Evolutionary conservation across 1,140 invertebrate species (phyloP).

Genomic region (Drosophila arawakana): DNA sequence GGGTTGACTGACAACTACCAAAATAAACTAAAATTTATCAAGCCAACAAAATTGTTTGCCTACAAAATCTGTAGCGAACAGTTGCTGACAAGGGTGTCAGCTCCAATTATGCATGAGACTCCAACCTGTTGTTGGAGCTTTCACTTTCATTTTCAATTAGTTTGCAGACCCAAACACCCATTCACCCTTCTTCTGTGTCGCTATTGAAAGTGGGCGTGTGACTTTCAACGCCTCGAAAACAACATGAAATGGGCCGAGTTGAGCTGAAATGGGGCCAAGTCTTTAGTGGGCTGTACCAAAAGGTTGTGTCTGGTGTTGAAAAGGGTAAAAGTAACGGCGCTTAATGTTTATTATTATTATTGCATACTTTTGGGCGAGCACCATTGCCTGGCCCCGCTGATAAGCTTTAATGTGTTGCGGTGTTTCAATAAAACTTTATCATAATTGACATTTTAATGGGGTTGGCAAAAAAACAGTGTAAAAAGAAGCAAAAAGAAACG

Average conservation of each 20-base stretch:
- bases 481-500: conserved; percentile 26
- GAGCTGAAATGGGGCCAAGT: conserved; percentile 7
- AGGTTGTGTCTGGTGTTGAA: conserved; percentile 52
- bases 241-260: conserved; percentile 53
- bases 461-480: conserved; percentile 41
- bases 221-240: conserved; percentile 67
- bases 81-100: conserved; percentile 75
- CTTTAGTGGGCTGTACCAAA: not conserved
- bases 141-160: conserved; percentile 80
- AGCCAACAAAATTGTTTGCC: conserved; percentile 62
- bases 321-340: conserved; percentile 65
- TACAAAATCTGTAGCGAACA: conserved; percentile 59
- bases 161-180: conserved; percentile 24
- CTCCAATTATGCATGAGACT: conserved; percentile 72
- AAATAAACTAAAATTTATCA: conserved; percentile 66
- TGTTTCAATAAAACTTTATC: conserved; percentile 83
- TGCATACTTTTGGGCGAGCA: conserved; percentile 54
- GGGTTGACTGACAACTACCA: conserved; percentile 3
- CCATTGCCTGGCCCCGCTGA: conserved; percentile 54
- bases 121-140: conserved; percentile 65
- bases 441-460: conserved; percentile 82
- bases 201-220: conserved; percentile 68
- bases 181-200: not conserved
- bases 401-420: conserved; percentile 75
- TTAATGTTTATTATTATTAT: conserved; percentile 82